Evolutionary conservation across 1,140 invertebrate species (phyloP).

Genomic region (Myzus persicae): DNA sequence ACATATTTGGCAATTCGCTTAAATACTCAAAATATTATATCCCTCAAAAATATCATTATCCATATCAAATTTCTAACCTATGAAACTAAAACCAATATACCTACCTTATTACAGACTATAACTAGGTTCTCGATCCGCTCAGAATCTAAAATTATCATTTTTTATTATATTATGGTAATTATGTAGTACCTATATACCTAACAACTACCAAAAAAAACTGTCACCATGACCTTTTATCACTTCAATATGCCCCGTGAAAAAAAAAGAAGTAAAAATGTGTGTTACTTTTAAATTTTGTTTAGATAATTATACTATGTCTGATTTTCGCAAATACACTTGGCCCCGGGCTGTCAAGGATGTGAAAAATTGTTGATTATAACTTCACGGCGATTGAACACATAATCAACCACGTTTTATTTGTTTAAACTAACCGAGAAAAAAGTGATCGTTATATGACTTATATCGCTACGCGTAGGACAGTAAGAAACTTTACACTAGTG

Average conservation of each 20-base stretch:
- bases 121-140: neutral
- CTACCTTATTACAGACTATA: too few species aligned
- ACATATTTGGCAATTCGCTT: neutral
- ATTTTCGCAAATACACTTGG: neutral
- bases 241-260: neutral
- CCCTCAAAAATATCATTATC: neutral
- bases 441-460: neutral
- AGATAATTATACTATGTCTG: conserved; percentile 22
- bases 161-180: neutral
- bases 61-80: neutral
- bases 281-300: neutral
- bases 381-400: neutral
- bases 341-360: conserved; percentile 9
- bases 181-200: neutral
- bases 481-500: neutral
- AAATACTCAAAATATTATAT: neutral
- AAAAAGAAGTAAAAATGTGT: neutral
- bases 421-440: neutral
- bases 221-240: neutral
- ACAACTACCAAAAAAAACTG: neutral
- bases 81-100: neutral
- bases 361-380: conserved; percentile 37
- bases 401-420: neutral
- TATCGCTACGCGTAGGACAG: neutral
- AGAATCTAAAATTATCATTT: neutral